Evolutionary conservation across 2,797 vertebrate genomes (phyloP).

Genomic region (Acanthurus tractus): DNA sequence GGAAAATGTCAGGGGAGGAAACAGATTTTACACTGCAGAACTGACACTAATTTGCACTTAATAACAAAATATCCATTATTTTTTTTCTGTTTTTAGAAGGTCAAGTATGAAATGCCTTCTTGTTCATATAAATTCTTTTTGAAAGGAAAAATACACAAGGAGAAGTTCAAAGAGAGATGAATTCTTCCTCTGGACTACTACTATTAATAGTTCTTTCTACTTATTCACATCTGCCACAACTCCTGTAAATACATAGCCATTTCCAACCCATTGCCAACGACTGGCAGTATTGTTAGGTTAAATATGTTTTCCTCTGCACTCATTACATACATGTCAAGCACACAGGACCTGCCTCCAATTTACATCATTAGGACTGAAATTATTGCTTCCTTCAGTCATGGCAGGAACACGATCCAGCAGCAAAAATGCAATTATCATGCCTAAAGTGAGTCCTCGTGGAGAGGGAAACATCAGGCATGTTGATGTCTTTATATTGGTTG

Average conservation of each 20-base stretch:
- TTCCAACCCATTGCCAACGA: slow-evolving; percentile 78
- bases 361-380: slow-evolving; percentile 87
- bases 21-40: slow-evolving; percentile 44
- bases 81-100: slow-evolving; percentile 24
- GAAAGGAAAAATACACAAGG: slow-evolving; percentile 63
- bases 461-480: not conserved
- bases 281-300: slow-evolving; percentile 80
- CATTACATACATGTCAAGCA: slow-evolving; percentile 86
- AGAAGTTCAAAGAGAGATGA: slow-evolving; percentile 43
- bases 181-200: slow-evolving; percentile 33
- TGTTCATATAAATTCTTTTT: slow-evolving; percentile 55
- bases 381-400: slow-evolving; percentile 89
- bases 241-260: slow-evolving; percentile 60
- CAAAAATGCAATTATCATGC: slow-evolving; percentile 81
- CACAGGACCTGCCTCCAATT: slow-evolving; percentile 85
- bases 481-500: slow-evolving; percentile 2
- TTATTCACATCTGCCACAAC: slow-evolving; percentile 47
- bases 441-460: slow-evolving; percentile 23
- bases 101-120: slow-evolving; percentile 51
- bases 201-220: slow-evolving; percentile 39
- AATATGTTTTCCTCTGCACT: slow-evolving; percentile 83
- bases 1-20: slow-evolving; percentile 50
- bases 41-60: slow-evolving; percentile 67
- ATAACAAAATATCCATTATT: slow-evolving; percentile 55
- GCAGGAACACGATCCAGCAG: slow-evolving; percentile 79